Base-by-base conservation (phyloP, 2,888 invertebrate genomes). In the Dexiosoma caninum region DNA sequence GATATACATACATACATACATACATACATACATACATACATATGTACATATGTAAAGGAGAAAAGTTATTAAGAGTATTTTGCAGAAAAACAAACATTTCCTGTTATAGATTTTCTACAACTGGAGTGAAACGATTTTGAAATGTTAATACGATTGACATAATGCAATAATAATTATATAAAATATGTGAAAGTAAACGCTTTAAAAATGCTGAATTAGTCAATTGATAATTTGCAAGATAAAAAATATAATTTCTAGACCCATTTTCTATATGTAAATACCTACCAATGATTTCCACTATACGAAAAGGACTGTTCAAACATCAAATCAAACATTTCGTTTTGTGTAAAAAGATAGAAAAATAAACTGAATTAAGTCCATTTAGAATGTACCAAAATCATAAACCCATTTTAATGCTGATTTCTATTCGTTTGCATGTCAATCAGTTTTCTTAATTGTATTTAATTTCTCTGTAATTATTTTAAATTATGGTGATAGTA, bases 51-150 rank as follows among this genome's bases (percentile, higher is more conserved):
- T 40, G 42, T 14, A 64, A 49, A 53, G 30, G 23, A n/a, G 14
- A 62, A 21, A 77, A 40, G 30, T 51, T 49, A 23, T 59, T 19
- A 10, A 51, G 32, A 21, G 21, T 37, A 40, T 14, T 14, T 14
- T 49, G 53, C 7, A 46, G 27, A 44, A 37, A 57, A 40, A n/a
- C 19, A 40, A 70, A 57, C 42, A 64, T 71, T 71, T 78, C 64
- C 77, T 78, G 64, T 55, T 77, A 51, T 49, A 51, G 70, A 42
- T 51, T 71, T 64, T 53, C 16, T 14, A 57, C 69, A 76, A 69
- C 62, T 77, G 44, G 55, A 57, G 23, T 49, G 35, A 21, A 57
- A 77, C 55, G 60, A 69, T 76, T 46, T 51, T n/a, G 12, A 12
- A 12, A 37, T 51, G 14, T 30, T 66, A 49, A 60, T 67, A 60